These are phyloP conservation scores for Cantharis rustica DNA, from an alignment of 2,888 invertebrate species.

Conservation along the genomic window DNA sequence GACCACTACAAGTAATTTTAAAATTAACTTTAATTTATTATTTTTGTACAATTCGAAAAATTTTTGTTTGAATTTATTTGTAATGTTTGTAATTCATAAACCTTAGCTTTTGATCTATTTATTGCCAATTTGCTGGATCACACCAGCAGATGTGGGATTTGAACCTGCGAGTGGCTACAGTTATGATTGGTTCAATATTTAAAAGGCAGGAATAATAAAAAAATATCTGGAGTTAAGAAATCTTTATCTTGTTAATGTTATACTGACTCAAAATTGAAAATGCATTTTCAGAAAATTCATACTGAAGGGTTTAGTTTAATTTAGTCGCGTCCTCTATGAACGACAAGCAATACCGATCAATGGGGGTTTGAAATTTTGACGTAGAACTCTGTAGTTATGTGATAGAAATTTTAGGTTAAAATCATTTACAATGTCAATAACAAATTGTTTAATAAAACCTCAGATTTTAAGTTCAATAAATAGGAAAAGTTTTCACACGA, in stretches of 20 bases:
- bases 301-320: not conserved
- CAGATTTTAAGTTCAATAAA: not conserved
- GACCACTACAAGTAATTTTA: not conserved
- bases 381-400: not conserved
- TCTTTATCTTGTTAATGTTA: no score
- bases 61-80: no score
- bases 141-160: no score
- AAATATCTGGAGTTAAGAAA: no score
- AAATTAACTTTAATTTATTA: not conserved
- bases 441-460: not conserved
- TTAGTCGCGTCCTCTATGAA: not conserved
- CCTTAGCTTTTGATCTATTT: no score
- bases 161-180: no score
- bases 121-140: no score
- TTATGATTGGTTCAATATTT: no score
- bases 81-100: no score
- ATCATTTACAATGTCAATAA: not conserved
- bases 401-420: not conserved
- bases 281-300: not conserved
- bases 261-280: not conserved
- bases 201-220: no score
- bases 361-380: not conserved
- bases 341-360: not conserved
- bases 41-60: no score
- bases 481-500: conserved; percentile 61